Evolutionary conservation across 1,140 invertebrate species (phyloP), one percentile per base, ranked within the genome.

Genomic region (Doryteuthis pealeii): DNA sequence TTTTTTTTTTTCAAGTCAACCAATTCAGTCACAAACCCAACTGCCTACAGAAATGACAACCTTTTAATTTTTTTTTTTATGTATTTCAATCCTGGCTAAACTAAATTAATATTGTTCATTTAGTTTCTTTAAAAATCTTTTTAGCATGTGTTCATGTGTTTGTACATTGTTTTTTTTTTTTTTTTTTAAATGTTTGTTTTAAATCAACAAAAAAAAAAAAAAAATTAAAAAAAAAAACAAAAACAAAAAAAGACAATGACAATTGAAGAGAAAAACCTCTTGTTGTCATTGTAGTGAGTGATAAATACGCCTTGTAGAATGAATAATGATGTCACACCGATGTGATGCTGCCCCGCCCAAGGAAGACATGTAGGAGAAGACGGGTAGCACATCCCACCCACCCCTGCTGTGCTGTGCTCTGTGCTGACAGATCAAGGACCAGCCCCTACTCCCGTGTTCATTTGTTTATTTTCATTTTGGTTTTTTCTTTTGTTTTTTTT

Each of bases 311-410:
- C 10, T 40, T 3, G 35, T 62, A 62, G 54, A 62, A 62, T n/a
- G 18, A n/a, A 62, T 15, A 28, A 62, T 28, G 22, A 62, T n/a
- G 54, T 28, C 18, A 28, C 26, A n/a, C 26, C 22, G 54, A 62
- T 62, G 26, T n/a, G 26, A n/a, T 62, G 54, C 54, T 62, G 26
- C 35, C 35, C 35, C 35, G 4, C 35, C 35, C 18, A 28, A 62
- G 54, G 54, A 62, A 62, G 54, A 62, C 54, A 22, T 62, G 12
- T 62, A n/a, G 54, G 54, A 62, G 22, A 62, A 28, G 54, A n/a
- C 18, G 18, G 54, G 26, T n/a, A 62, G 54, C 54, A 62, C 54
- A 62, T 62, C 10, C 54, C 54, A 8, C 54, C 18, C 10, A 12
- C 18, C 26, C 26, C 22, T 22, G n/a, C n/a, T n/a, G n/a, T 5